Percentiles rank a stretch among this genome's conserved stretches.
phyloP scores from a whole-genome alignment of 2,797 vertebrate species.

The Babyrousa celebensis region DNA sequence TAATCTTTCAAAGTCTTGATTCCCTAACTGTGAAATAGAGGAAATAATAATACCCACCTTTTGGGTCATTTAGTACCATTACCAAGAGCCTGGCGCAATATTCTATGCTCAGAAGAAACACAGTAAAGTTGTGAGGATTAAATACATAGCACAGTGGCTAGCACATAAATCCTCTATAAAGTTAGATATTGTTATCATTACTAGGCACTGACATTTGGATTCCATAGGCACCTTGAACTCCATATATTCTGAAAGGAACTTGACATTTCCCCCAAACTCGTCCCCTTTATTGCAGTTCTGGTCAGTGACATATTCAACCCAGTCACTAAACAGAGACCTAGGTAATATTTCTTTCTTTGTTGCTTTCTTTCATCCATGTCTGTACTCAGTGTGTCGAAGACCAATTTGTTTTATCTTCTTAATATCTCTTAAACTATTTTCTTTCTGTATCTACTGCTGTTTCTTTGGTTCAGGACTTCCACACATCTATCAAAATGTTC shows the following conservation, averaged over 20 bases:
- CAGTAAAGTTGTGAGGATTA: not conserved
- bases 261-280: not conserved
- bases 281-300: constrained; percentile 8
- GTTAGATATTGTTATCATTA: not conserved
- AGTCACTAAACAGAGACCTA: not conserved
- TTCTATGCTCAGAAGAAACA: not conserved
- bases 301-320: not conserved
- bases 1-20: not conserved
- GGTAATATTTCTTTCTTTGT: not conserved
- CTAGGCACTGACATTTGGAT: not conserved
- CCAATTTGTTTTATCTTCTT: not conserved
- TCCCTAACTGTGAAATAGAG: not conserved
- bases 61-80: not conserved
- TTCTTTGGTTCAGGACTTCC: not conserved
- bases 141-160: not conserved
- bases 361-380: not conserved
- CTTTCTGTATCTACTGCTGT: not conserved
- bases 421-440: constrained; percentile 13
- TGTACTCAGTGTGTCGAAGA: not conserved
- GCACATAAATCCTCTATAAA: not conserved
- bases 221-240: not conserved
- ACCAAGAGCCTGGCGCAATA: not conserved
- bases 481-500: not conserved
- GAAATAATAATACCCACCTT: not conserved
- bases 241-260: not conserved